Evolutionary conservation across 35 echinoderm and acorn worm genomes (phyloP).

Genomic region (Patiria miniata): DNA sequence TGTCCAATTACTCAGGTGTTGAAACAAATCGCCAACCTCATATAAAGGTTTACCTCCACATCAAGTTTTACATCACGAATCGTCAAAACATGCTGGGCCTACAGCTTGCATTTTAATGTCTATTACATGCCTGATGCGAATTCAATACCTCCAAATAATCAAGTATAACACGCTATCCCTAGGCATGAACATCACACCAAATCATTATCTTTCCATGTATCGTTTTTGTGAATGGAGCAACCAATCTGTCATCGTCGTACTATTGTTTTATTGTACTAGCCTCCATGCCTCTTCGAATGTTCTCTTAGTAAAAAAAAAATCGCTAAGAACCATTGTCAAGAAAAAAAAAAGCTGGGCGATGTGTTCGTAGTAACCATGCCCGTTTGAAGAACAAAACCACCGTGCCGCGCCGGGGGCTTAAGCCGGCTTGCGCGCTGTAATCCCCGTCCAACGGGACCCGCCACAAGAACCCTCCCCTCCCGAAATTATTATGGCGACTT

Average conservation of each 20-base stretch:
- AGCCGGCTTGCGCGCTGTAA: background rate
- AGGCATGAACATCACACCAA: too few relatives aligned
- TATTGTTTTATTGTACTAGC: conserved; percentile 17
- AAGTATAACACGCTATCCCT: too few relatives aligned
- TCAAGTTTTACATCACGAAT: too few relatives aligned
- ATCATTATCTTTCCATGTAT: background rate
- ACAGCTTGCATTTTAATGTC: too few relatives aligned
- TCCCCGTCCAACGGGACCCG: background rate
- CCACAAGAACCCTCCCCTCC: background rate
- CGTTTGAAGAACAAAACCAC: conserved; percentile 19
- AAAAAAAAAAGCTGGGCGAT: background rate
- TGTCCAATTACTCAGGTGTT: too few relatives aligned
- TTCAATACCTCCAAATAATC: too few relatives aligned
- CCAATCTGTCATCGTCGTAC: background rate
- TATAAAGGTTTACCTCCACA: too few relatives aligned
- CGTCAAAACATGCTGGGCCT: too few relatives aligned
- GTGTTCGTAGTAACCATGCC: background rate
- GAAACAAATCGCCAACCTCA: too few relatives aligned
- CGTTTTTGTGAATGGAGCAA: background rate
- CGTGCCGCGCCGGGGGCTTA: conserved; percentile 6
- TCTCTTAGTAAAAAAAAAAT: background rate
- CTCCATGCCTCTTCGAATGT: background rate
- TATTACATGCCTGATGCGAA: too few relatives aligned
- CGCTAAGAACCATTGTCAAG: background rate
- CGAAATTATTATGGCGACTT: conserved; percentile 33